Base-by-base conservation (phyloP, 1,140 invertebrate species). In the Listronotus bonariensis region DNA sequence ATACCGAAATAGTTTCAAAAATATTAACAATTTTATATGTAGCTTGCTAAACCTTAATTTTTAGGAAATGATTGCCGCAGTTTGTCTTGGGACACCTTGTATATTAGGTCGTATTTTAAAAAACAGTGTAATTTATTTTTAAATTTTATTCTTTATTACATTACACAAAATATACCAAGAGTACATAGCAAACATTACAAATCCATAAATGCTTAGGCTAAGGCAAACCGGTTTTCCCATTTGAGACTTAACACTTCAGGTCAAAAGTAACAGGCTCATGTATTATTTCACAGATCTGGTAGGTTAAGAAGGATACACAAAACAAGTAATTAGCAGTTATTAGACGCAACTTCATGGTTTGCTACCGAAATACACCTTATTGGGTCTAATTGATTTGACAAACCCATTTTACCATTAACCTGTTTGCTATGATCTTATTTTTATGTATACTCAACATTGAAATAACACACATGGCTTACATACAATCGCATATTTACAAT, bases 271-370 rank as follows among this genome's bases (percentile, higher is more conserved):
- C 72, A 76, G 68, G 55, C 71, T 66, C 34, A 70, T 74, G 74
- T 63, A 64, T 72, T 71, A 73, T 74, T 74, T 73, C 68, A 67
- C 71, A 68, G 67, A 56, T 14, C 40, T 20, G 51, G 45, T 41
- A 57, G 60, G 66, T 48, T 52, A 57, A 41, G 53, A 38, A 43
- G 65, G 31, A 55, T 64, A 53, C 59, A 64, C 65, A 62, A 68
- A 68, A 72, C 67, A 67, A 68, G 68, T 72, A 76, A 76, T 76
- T 76, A 76, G 74, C 72, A 70, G 72, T 71, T 72, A 76, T 76
- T 76, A 76, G 72, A 73, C 69, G 65, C 70, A 69, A 63, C 68
- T 73, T 72, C 65, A 71, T 75, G 74, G 72, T 68, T 65, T 53
- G 72, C 74, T 74, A 75, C 74, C 70, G 74, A 73, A 76, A 74